phyloP scores from a whole-genome alignment of 2,888 invertebrate genomes.

The Ichneumoninae sp. region DNA sequence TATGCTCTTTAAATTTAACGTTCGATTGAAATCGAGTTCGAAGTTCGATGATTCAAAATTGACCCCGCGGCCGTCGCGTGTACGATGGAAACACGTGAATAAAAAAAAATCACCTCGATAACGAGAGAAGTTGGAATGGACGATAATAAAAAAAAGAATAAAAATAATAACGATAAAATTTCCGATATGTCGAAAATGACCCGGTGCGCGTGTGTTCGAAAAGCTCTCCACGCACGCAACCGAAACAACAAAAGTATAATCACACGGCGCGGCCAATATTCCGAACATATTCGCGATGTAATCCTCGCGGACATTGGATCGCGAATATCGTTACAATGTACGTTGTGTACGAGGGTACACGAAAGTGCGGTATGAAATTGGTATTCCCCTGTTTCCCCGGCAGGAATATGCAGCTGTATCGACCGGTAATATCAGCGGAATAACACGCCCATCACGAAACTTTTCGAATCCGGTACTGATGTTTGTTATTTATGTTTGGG shows the following conservation, averaged over 20 bases:
- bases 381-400: conserved; percentile 55
- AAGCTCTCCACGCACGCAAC: conserved; percentile 37
- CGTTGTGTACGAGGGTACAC: conserved; percentile 38
- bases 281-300: conserved; percentile 52
- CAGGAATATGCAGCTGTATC: conserved; percentile 17
- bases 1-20: too few species aligned
- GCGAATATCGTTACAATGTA: conserved; percentile 53
- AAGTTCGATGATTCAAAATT: background rate
- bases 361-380: conserved; percentile 61
- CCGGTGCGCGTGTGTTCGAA: background rate
- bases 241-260: conserved; percentile 45
- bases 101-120: conserved; percentile 26
- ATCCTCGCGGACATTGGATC: conserved; percentile 56
- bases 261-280: conserved; percentile 54
- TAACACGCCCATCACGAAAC: conserved; percentile 14
- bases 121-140: conserved; percentile 14
- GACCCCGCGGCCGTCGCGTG: background rate
- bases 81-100: background rate
- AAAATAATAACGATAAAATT: background rate
- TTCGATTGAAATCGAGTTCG: background rate
- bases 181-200: background rate
- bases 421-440: conserved; percentile 21
- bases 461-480: conserved; percentile 24
- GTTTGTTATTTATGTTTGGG: conserved; percentile 56
- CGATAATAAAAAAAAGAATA: background rate